Conservation (phyloP, 2,797 vertebrate genomes). For the Acipenser transmontanus region DNA sequence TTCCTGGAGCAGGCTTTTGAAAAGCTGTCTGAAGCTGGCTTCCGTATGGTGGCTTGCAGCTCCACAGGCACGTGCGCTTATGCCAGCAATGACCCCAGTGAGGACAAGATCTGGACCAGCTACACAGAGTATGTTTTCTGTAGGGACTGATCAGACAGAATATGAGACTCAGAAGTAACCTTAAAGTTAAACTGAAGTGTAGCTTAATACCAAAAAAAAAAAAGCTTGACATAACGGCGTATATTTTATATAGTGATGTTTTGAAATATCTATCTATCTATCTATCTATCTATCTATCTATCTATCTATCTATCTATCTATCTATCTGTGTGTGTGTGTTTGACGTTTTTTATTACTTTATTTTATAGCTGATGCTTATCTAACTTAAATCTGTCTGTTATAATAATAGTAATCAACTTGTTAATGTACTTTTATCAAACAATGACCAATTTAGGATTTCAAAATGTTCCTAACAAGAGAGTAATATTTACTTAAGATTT, state of each 20-base stretch:
- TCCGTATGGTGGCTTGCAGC: slow-evolving; percentile 90
- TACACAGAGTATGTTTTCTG: slow-evolving; percentile 95
- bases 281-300: neutral
- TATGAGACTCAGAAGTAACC: too few species aligned
- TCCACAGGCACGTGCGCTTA: slow-evolving; percentile 85
- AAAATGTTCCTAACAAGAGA: too few species aligned
- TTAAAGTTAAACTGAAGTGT: too few species aligned
- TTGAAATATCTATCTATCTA: neutral
- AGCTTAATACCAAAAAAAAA: too few species aligned
- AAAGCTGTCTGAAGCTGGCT: slow-evolving; percentile 78
- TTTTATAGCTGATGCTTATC: too few species aligned
- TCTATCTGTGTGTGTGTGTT: neutral
- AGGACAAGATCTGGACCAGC: slow-evolving; percentile 93
- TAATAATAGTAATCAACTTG: too few species aligned
- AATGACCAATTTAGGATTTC: too few species aligned
- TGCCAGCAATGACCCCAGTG: slow-evolving; percentile 79
- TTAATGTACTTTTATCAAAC: too few species aligned
- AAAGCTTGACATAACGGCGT: neutral
- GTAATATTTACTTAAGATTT: too few species aligned
- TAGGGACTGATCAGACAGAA: slow-evolving; percentile 61
- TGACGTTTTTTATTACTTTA: too few species aligned
- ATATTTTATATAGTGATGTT: neutral
- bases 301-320: neutral
- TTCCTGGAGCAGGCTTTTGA: slow-evolving; percentile 92
- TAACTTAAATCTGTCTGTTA: too few species aligned